Percentiles rank a stretch among this genome's conserved stretches.
Conservation (phyloP, 2,888 invertebrate species). For the Caprella mutica region DNA sequence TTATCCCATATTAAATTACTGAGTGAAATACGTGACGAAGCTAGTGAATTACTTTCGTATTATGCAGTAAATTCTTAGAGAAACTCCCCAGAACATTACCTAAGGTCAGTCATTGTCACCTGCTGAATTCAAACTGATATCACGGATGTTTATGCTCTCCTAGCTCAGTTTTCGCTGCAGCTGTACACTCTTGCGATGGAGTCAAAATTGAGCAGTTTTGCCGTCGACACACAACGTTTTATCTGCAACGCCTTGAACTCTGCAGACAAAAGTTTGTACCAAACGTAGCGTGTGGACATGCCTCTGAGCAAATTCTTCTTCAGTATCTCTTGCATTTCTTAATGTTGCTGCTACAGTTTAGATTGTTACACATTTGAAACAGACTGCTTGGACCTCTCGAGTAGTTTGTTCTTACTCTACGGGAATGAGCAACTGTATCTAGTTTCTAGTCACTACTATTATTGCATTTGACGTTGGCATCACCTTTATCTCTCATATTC, state of each 20-base stretch:
- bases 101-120: slow-evolving; percentile 6
- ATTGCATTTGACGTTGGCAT: too few relatives aligned
- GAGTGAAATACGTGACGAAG: not conserved
- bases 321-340: too few relatives aligned
- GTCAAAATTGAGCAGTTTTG: not conserved
- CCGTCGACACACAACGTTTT: not conserved
- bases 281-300: too few relatives aligned
- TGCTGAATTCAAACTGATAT: not conserved
- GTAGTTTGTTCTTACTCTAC: too few relatives aligned
- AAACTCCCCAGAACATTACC: not conserved
- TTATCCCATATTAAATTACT: not conserved
- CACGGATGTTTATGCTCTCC: not conserved
- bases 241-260: not conserved
- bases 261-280: too few relatives aligned
- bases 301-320: too few relatives aligned
- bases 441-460: too few relatives aligned
- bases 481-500: too few relatives aligned
- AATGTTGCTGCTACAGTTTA: too few relatives aligned
- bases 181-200: not conserved
- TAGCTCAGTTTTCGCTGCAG: not conserved
- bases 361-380: too few relatives aligned
- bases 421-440: too few relatives aligned
- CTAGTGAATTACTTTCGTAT: not conserved
- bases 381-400: too few relatives aligned
- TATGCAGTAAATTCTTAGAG: not conserved